A percentile compares a stretch with the other conserved stretches of the same genome.
These are phyloP conservation scores for Peucedramus taeniatus DNA, from an alignment of 2,113 vertebrate species.

Conservation along the genomic window DNA sequence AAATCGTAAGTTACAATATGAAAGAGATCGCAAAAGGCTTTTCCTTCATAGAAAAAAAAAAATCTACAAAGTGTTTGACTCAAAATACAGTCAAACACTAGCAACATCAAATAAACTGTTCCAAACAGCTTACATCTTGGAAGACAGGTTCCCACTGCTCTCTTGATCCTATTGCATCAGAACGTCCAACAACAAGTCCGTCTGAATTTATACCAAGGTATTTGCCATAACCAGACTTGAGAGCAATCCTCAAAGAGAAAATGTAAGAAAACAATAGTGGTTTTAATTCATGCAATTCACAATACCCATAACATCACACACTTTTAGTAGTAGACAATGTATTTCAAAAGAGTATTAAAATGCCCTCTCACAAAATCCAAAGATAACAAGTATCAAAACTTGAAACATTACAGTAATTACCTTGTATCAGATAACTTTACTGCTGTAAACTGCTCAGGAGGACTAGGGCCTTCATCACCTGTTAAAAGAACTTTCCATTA, in stretches of 20 bases:
- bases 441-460: conserved; percentile 95
- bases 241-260: conserved; percentile 80
- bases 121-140: conserved; percentile 82
- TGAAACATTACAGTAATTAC: conserved; percentile 56
- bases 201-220: conserved; percentile 95
- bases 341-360: not conserved
- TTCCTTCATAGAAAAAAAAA: not conserved
- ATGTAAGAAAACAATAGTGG: not conserved
- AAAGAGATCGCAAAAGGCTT: not conserved
- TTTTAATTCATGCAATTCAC: not conserved
- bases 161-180: conserved; percentile 92
- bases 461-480: conserved; percentile 92
- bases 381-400: not conserved
- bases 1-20: not conserved
- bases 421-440: conserved; percentile 93
- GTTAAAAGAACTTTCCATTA: not conserved
- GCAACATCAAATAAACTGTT: not conserved
- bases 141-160: conserved; percentile 98
- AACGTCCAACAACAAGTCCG: conserved; percentile 89
- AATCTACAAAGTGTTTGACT: not conserved
- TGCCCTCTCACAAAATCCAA: not conserved
- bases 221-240: conserved; percentile 97
- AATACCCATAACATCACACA: not conserved
- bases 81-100: not conserved
- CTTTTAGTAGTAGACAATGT: not conserved